Evolutionary conservation across 1,140 invertebrate species (phyloP), one percentile per base, ranked within the genome.

Genomic region (Yoshiicerus persimilis): DNA sequence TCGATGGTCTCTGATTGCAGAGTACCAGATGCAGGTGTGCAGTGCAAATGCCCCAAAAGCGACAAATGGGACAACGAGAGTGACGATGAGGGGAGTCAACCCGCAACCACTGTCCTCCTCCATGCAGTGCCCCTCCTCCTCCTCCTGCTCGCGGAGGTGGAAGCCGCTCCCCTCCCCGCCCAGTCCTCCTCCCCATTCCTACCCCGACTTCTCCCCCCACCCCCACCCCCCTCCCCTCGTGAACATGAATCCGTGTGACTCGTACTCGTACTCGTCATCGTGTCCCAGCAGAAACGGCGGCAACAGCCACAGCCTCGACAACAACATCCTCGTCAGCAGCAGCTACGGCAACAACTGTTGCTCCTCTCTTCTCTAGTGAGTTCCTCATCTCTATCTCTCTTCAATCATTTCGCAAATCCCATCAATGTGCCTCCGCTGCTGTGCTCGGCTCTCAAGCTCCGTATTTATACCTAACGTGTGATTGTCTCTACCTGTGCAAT

Each of bases 171-270:
- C 36, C n/a, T n/a, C 27, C 62, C 86, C 88, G 6, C 88, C 16
- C 86, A 41, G 84, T 25, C 47, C 88, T 84, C 84, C 84, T 41
- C n/a, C 86, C n/a, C n/a, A n/a, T n/a, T n/a, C 30, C 41, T 77
- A n/a, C 47, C 32, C 39, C 56, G 1, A 20, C 77, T 75, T 25
- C 25, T 32, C 23, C 62, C 70, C 11, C n/a, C 56, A 11, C 6
- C 56, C 84, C 32, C 75, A 34, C 20, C 62, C 20, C 25, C 62
- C 62, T 36, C 13, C n/a, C 47, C 4, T n/a, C n/a, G 47, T 16
- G 20, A 47, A 47, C 41, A 47, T 77, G 11, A n/a, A 8, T 23
- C 16, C 75, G 30, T 80, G 34, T 80, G 75, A 80, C 30, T 80
- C 75, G 30, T 80, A 80, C 75, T 80, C 75, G 16, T 80, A 80